Base-by-base conservation (phyloP, 2,888 invertebrate genomes). In the Amphipyra berbera region DNA sequence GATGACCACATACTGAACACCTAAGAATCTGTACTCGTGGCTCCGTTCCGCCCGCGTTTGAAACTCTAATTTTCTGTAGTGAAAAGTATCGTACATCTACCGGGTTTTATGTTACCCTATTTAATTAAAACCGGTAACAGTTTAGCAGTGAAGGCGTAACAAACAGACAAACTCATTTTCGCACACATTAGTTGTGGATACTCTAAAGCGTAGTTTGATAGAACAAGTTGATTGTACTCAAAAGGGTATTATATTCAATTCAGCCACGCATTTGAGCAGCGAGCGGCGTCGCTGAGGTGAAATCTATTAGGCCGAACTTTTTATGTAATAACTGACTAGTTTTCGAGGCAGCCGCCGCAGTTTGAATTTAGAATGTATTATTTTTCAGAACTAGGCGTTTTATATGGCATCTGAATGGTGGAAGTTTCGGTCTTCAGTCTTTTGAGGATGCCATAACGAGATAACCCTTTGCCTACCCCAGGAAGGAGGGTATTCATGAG, bases 231-330 rank as follows among this genome's bases (percentile, higher is more conserved):
- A 49, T n/a, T 57, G 40, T 42, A 14, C 41, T 54, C 47, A 47
- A 41, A 47, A 33, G 38, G 40, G 38, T 45, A 55, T 44, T 44
- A 38, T 49, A 56, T 65, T 60, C 35, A 45, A 47, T 58, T 52
- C 55, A 42, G 21, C 8, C 45, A 27, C 45, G 48, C 47, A 14
- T 52, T 42, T 38, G n/a, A 21, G 14, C 46, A 38, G 37, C 42
- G 21, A 52, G 50, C 15, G 8, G 37, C 54, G 46, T 46, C 47
- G 41, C 50, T 61, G 46, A 64, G 41, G 63, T 59, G 63, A 56
- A 70, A 64, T 64, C 64, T 74, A 71, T 71, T 58, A 60, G 66
- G 52, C 52, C 37, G 6, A 57, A 58, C 48, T 54, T 69, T 61
- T 56, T 67, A 59, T 61, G 44, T 64, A 61, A 63, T 45, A 45